A percentile compares a stretch with the other conserved stretches of the same genome.
Conservation (phyloP, 1,140 invertebrate genomes). For the Pygmarrhopalites habei region DNA sequence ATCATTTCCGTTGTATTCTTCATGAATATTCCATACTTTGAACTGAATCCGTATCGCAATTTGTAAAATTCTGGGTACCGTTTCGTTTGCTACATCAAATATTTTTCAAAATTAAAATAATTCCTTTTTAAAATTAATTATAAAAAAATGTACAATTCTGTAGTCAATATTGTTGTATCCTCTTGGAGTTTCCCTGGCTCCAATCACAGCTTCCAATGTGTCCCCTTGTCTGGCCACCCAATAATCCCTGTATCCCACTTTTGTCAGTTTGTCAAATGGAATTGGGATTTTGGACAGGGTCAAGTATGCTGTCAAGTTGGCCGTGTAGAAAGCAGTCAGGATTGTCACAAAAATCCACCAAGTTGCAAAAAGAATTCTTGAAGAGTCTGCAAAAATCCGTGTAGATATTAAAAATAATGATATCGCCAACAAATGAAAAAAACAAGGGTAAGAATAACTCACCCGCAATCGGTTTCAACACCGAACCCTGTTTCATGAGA, state of each 20-base stretch:
- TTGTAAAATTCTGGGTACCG: constrained; percentile 31
- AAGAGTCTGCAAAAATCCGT: constrained; percentile 57
- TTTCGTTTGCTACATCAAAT: constrained; percentile 7
- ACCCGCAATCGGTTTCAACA: constrained; percentile 68
- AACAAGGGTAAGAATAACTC: too few species aligned
- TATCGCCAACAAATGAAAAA: too few species aligned
- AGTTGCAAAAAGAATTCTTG: constrained; percentile 71
- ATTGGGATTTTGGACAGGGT: constrained; percentile 74
- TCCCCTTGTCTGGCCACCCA: constrained; percentile 62
- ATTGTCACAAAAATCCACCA: constrained; percentile 88
- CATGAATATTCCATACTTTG: constrained; percentile 25
- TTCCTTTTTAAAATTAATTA: too few species aligned
- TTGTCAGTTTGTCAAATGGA: constrained; percentile 59
- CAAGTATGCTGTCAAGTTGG: constrained; percentile 80
- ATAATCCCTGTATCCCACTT: constrained; percentile 58
- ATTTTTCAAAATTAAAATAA: too few species aligned
- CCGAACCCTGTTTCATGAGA: constrained; percentile 77
- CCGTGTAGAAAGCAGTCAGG: constrained; percentile 83
- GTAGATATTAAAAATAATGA: too few species aligned
- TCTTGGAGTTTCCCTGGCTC: constrained; percentile 47
- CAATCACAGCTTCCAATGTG: constrained; percentile 57
- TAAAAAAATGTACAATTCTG: too few species aligned
- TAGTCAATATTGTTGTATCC: too few species aligned
- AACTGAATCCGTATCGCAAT: constrained; percentile 15
- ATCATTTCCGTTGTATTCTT: constrained; percentile 27